These are phyloP conservation scores for Drosophila obscura DNA, from an alignment of 1,140 invertebrate genomes.

Conservation along the genomic window DNA sequence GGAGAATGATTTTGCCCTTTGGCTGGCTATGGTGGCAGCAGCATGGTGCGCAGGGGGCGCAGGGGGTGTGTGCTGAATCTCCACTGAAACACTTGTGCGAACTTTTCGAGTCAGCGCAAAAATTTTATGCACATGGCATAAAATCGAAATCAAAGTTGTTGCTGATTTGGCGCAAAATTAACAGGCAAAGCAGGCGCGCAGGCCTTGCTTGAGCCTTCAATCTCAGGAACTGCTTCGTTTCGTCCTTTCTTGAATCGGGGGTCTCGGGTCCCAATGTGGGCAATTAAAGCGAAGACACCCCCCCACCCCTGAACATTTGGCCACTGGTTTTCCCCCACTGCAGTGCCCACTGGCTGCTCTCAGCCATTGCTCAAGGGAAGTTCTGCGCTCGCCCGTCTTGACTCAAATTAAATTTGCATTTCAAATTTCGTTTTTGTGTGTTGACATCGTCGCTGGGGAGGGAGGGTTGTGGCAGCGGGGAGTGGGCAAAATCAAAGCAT, in stretches of 20 bases:
- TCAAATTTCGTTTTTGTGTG: conserved; percentile 68
- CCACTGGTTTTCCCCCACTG: too few species aligned
- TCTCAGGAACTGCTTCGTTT: not conserved
- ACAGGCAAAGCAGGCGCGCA: conserved; percentile 65
- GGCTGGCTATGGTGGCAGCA: conserved; percentile 1
- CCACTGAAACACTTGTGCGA: conserved; percentile 32
- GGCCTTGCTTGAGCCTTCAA: conserved; percentile 34
- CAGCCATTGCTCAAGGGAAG: too few species aligned
- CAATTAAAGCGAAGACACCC: conserved; percentile 42
- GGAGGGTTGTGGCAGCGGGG: not conserved
- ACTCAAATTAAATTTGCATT: conserved; percentile 82
- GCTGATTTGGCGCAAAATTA: conserved; percentile 80
- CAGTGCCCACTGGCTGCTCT: too few species aligned
- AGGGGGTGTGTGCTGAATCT: too few species aligned
- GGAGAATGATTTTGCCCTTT: conserved; percentile 21
- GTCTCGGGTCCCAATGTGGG: conserved; percentile 3
- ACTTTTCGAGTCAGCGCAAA: conserved; percentile 67
- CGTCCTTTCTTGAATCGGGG: conserved; percentile 7
- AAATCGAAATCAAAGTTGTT: conserved; percentile 78
- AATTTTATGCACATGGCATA: conserved; percentile 76
- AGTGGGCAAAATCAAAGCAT: conserved; percentile 70
- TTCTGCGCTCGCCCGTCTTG: conserved; percentile 40
- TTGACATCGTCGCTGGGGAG: conserved; percentile 41
- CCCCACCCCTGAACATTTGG: too few species aligned
- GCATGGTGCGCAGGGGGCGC: too few species aligned